Conservation (phyloP, 2,888 invertebrate genomes). For the Cheilosia variabilis region DNA sequence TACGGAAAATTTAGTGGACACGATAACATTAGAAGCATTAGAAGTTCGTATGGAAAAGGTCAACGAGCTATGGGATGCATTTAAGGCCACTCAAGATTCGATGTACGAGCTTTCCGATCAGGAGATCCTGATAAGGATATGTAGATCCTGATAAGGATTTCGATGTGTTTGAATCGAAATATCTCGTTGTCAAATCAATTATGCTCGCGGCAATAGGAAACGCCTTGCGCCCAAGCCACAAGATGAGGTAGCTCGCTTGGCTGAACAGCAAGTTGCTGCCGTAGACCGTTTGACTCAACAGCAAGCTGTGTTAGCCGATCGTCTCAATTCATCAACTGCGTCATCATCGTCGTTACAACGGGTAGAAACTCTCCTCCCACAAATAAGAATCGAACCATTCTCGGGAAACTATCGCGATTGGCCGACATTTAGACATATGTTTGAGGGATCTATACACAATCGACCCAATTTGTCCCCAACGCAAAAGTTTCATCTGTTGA, state of each 20-base stretch:
- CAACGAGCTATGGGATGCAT: neutral
- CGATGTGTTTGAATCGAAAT: neutral
- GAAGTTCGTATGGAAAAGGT: neutral
- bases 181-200: neutral
- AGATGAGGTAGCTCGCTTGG: too few species aligned
- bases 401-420: neutral
- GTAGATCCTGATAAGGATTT: neutral
- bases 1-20: neutral
- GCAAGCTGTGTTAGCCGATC: neutral
- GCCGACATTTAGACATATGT: neutral
- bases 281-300: too few species aligned
- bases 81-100: neutral
- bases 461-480: too few species aligned
- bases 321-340: neutral
- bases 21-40: neutral
- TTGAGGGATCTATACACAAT: neutral
- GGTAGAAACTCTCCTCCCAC: neutral
- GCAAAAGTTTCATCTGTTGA: constrained; percentile 1
- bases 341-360: neutral
- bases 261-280: too few species aligned
- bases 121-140: neutral
- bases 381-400: neutral
- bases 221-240: too few species aligned
- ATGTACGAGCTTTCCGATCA: neutral
- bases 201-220: too few species aligned